phyloP scores from a whole-genome alignment of 64 coral and sea anemone species.

The Catalaphyllia jardinei region DNA sequence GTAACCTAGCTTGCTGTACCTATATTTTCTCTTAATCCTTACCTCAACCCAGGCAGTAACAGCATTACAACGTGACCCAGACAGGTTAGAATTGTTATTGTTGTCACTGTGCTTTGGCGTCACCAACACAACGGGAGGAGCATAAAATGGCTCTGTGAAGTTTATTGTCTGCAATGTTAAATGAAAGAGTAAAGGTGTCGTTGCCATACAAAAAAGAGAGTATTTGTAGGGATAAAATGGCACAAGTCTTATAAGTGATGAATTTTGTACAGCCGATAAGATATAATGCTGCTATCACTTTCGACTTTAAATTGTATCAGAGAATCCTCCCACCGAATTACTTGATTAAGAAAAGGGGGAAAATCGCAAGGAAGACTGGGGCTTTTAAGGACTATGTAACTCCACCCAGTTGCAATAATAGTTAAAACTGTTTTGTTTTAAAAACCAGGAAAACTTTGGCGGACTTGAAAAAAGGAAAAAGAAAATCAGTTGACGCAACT shows the following conservation, averaged over 20 bases:
- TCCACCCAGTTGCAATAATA: too few relatives aligned
- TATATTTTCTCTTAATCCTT: background rate
- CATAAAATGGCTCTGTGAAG: constrained; percentile 4
- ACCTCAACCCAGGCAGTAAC: constrained; percentile 51
- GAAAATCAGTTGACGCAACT: background rate
- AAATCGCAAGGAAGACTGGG: too few relatives aligned
- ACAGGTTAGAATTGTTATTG: constrained; percentile 13
- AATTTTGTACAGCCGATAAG: too few relatives aligned
- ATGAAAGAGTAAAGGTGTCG: background rate
- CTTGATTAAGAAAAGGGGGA: too few relatives aligned
- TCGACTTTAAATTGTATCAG: too few relatives aligned
- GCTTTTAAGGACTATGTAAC: too few relatives aligned
- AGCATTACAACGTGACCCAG: constrained; percentile 27
- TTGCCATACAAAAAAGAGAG: background rate
- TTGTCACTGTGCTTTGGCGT: constrained; percentile 1
- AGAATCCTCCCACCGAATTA: too few relatives aligned
- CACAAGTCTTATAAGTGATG: too few relatives aligned
- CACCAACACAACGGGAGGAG: constrained; percentile 36
- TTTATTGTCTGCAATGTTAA: background rate
- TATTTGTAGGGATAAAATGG: too few relatives aligned
- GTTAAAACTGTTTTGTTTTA: too few relatives aligned
- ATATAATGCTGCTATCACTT: too few relatives aligned
- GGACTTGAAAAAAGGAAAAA: background rate
- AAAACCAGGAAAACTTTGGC: background rate
- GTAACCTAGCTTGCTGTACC: too few relatives aligned